Base-by-base conservation (phyloP, 2,113 vertebrate genomes). In the Elachura formosa region DNA sequence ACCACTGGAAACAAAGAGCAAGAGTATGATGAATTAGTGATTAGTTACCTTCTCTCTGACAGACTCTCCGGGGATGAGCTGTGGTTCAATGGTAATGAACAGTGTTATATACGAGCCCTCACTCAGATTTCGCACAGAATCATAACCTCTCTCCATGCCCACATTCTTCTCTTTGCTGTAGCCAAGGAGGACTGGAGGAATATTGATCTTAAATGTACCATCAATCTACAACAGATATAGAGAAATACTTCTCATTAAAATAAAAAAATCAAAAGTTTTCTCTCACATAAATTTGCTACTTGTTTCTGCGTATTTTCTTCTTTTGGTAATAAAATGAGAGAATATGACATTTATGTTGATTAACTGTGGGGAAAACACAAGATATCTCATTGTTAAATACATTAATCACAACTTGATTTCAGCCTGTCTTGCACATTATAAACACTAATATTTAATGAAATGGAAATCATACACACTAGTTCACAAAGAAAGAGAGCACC, bases 81-180 rank as follows among this genome's bases (percentile, higher is more conserved):
- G 99, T 14, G 99, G 99, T 66, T 99, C 98, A 4, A 98, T 98
- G 73, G 99, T 99, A 96, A 99, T 98, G 86, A 99, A 99, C 45
- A 99, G 97, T 2, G 99, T 98, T 95, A 99, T 91, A n/a, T 99
- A 99, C 0, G 99, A 98, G 58, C 99, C 99, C 38, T 99, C 98
- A 2, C 98, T 98, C 63, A 98, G 94, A 79, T 98, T 98, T 48
- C 94, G 95, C 67, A 98, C 64, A 0, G 97, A 81, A 38, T 99
- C 98, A 15, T 98, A 99, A 23, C 97, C 98, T 22, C 98, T 97
- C 41, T 98, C 98, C 0, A 79, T 73, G 55, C 95, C 94, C 51
- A 98, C 21, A 75, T 96, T 98, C 19, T 98, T 97, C 89, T 99
- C 99, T 90, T 98, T 99, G 79, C 98, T 98, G 97, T 99, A 99